phyloP scores from a whole-genome alignment of 2,113 vertebrate species.

The Xyrauchen texanus region DNA sequence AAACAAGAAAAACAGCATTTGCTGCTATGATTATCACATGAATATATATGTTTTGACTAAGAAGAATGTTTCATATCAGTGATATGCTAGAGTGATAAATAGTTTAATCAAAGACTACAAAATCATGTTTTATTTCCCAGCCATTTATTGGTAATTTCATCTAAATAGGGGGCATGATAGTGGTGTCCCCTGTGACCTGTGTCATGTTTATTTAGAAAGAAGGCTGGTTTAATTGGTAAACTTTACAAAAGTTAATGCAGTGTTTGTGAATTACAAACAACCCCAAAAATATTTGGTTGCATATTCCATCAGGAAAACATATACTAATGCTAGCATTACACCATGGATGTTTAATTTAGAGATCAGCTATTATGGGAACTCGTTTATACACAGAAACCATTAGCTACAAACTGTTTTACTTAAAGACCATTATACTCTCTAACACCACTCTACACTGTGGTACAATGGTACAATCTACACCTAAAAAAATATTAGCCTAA shows the following conservation, averaged over 20 bases:
- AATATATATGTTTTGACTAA: conserved; percentile 6
- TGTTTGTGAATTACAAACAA: conserved; percentile 49
- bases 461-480: too few relatives aligned
- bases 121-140: not conserved
- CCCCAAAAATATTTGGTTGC: not conserved
- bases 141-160: not conserved
- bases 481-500: too few relatives aligned
- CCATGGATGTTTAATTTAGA: not conserved
- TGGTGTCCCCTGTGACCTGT: not conserved
- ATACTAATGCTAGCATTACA: not conserved
- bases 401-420: conserved; percentile 67
- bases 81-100: not conserved
- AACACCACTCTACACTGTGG: too few relatives aligned
- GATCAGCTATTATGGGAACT: not conserved
- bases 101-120: not conserved
- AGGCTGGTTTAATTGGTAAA: not conserved
- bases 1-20: conserved; percentile 28
- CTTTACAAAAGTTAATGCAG: not conserved
- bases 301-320: not conserved
- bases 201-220: conserved; percentile 9
- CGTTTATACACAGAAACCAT: not conserved
- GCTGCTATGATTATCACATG: conserved; percentile 8
- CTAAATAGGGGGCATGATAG: not conserved
- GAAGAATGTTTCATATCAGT: not conserved
- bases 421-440: conserved; percentile 53